Evolutionary conservation across 2,797 vertebrate genomes (phyloP).

Genomic region (Urosaurus nigricauda): DNA sequence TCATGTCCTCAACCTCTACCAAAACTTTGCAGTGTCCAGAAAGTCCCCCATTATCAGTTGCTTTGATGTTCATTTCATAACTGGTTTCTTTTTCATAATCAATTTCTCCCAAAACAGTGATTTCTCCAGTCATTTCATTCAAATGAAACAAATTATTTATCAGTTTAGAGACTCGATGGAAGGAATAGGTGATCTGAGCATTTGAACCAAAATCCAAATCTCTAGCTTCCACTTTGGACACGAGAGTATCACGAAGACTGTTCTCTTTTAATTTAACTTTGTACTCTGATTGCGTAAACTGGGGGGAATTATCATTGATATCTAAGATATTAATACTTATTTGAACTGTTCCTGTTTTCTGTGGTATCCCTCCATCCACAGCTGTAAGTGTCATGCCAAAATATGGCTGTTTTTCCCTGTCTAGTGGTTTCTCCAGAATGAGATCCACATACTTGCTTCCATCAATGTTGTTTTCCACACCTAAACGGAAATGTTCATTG

Average conservation of each 20-base stretch:
- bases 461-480: slow-evolving; percentile 50
- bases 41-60: too few species aligned
- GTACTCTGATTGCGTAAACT: too few species aligned
- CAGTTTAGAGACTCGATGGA: slow-evolving; percentile 66
- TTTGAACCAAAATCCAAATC: slow-evolving; percentile 21
- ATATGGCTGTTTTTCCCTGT: neutral
- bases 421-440: slow-evolving; percentile 9
- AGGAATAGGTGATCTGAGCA: slow-evolving; percentile 55
- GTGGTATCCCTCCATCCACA: neutral
- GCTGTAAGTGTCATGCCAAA: neutral
- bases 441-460: neutral
- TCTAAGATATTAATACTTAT: too few species aligned
- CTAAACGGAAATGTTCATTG: slow-evolving; percentile 68
- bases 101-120: slow-evolving; percentile 69
- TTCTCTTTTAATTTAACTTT: too few species aligned
- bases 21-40: too few species aligned
- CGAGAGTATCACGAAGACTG: too few species aligned
- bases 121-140: slow-evolving; percentile 4
- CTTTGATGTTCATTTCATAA: too few species aligned
- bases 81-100: slow-evolving; percentile 76
- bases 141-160: slow-evolving; percentile 65
- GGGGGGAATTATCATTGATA: too few species aligned
- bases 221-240: too few species aligned
- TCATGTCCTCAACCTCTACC: too few species aligned
- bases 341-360: too few species aligned